Evolutionary conservation across 1,140 invertebrate genomes (phyloP).

Genomic region (Platyura marginata): DNA sequence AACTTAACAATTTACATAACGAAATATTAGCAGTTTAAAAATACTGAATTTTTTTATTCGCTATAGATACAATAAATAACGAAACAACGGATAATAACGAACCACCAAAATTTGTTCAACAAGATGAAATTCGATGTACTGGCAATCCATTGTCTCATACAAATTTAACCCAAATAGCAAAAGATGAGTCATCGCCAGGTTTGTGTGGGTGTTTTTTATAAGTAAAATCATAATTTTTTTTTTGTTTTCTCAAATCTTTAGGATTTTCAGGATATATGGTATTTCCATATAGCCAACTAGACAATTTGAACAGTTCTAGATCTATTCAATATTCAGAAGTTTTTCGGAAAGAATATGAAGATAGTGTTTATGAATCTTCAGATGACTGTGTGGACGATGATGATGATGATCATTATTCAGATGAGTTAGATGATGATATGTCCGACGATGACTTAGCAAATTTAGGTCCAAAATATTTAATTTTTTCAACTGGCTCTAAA

Average conservation of each 20-base stretch:
- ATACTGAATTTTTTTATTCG: too few relatives aligned
- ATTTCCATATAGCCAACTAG: too few relatives aligned
- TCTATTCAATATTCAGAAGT: slow-evolving; percentile 5
- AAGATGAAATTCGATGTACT: neutral
- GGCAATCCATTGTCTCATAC: slow-evolving; percentile 2
- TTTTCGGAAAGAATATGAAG: slow-evolving; percentile 3
- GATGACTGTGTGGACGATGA: neutral
- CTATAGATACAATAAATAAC: too few relatives aligned
- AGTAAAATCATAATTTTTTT: too few relatives aligned
- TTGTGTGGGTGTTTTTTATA: too few relatives aligned
- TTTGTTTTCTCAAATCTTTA: too few relatives aligned
- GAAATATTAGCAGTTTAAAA: too few relatives aligned
- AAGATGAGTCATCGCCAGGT: neutral
- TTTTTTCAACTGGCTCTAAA: slow-evolving; percentile 70
- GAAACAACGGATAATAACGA: neutral
- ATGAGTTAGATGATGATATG: slow-evolving; percentile 7
- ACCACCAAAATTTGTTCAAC: neutral
- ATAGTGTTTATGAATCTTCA: neutral
- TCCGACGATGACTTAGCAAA: slow-evolving; percentile 29
- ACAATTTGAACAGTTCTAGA: neutral
- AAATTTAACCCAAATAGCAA: neutral
- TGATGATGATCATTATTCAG: slow-evolving; percentile 1
- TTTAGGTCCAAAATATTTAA: slow-evolving; percentile 44
- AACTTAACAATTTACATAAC: too few relatives aligned
- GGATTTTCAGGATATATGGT: too few relatives aligned